Base-by-base conservation (phyloP, 2,113 vertebrate genomes). In the Callipepla californica region DNA sequence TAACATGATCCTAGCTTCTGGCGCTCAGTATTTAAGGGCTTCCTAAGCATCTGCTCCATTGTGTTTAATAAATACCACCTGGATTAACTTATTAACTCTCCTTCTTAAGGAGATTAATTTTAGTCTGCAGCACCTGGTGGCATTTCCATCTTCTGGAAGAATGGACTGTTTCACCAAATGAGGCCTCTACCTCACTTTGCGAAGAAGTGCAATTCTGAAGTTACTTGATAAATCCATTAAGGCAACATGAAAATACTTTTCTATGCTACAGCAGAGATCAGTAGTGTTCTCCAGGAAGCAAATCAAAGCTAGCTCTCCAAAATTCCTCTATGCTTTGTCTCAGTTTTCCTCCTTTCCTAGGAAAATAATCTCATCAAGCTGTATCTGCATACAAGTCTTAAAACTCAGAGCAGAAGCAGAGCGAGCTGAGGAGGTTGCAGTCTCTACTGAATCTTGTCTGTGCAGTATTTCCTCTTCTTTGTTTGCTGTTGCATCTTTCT, bases 11-110 rank as follows among this genome's bases (percentile, higher is more conserved):
- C 58, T 44, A 14, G 45, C 59, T 88, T 77, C n/a, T 93, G 55
- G 80, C 45, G 58, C 42, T 34, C 74, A n/a, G 38, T 77, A 50
- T 74, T 83, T 74, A 69, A 80, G 77, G 63, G 32, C 53, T 90
- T 83, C 21, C 59, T 67, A 48, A 90, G 89, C 73, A 86, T 74
- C 80, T 95, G 68, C 45, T 93, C 73, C 32, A n/a, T 86, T 4
- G 2, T 34, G 16, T 78, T 92, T 68, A 86, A 30, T 94, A 75
- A 92, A 63, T 74, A 55, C 11, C 83, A 80, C 47, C 34, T 89
- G 61, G 38, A 90, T 78, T 80, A 86, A 86, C 6, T 65, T 75
- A 38, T 45, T 90, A 75, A 78, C 22, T 47, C 20, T 62, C 14
- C 8, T 80, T 65, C 51, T 61, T 63, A 25, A 72, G 26, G 28